Percentiles rank a stretch among this genome's conserved stretches.
These are phyloP conservation scores for Neodon shergylaensis DNA, from an alignment of 2,113 vertebrate species.

Conservation along the genomic window DNA sequence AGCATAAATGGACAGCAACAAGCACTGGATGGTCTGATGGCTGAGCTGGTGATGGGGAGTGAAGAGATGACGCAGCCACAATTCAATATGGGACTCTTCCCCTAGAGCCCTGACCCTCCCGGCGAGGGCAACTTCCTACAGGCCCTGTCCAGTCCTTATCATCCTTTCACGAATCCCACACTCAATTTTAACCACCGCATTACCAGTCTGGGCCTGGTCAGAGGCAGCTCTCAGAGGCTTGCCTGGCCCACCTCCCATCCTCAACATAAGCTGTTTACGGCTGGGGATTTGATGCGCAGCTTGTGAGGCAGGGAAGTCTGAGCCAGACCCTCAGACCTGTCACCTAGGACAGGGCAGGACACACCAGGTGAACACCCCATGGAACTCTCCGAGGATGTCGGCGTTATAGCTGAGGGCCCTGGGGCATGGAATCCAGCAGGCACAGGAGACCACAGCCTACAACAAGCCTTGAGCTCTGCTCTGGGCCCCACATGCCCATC, in stretches of 20 bases:
- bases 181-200: background rate
- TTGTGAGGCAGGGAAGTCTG: constrained; percentile 86
- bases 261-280: background rate
- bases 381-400: constrained; percentile 78
- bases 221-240: background rate
- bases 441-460: constrained; percentile 37
- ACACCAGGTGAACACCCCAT: background rate
- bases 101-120: background rate
- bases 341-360: constrained; percentile 41
- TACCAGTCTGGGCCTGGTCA: background rate
- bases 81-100: background rate
- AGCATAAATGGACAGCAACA: too few relatives aligned
- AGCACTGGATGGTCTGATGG: background rate
- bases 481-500: constrained; percentile 73
- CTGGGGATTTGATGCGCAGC: constrained; percentile 86
- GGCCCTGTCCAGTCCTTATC: background rate
- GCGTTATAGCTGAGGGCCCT: constrained; percentile 85
- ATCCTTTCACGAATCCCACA: background rate
- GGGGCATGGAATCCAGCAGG: background rate
- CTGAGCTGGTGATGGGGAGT: background rate
- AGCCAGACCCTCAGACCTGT: background rate
- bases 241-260: background rate
- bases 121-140: background rate
- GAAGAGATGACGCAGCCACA: background rate
- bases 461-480: constrained; percentile 72